Percentiles rank a stretch among this genome's conserved stretches.
Conservation (phyloP, 2,797 vertebrate genomes). For the Danio choprae region DNA sequence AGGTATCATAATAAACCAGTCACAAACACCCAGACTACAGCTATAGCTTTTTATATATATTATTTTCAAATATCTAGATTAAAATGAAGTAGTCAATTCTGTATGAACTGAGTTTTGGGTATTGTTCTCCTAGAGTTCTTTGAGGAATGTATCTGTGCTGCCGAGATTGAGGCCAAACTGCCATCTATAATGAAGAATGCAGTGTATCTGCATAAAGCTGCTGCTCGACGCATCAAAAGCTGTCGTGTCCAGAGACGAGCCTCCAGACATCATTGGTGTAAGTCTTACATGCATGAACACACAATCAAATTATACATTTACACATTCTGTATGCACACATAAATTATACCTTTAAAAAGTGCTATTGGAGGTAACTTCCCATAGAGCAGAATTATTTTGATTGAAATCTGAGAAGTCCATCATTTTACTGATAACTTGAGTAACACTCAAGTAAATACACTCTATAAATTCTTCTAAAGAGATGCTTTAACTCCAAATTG, state of each 20-base stretch:
- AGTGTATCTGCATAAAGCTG: slow-evolving; percentile 93
- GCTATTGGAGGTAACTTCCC: not conserved
- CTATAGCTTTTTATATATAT: not conserved
- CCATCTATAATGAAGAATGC: slow-evolving; percentile 98
- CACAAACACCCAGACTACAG: not conserved
- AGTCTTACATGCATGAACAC: slow-evolving; percentile 55
- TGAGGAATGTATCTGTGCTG: slow-evolving; percentile 94
- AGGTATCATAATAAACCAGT: slow-evolving; percentile 12
- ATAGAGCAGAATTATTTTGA: not conserved
- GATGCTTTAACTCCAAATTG: too few species aligned
- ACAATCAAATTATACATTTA: not conserved
- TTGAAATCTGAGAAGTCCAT: not conserved
- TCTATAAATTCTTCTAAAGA: too few species aligned
- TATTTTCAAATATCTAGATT: not conserved
- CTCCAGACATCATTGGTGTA: slow-evolving; percentile 83
- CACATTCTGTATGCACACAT: too few species aligned
- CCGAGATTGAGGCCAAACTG: slow-evolving; percentile 95
- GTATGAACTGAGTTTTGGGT: not conserved
- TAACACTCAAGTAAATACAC: too few species aligned
- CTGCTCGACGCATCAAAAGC: slow-evolving; percentile 95
- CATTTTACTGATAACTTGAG: too few species aligned
- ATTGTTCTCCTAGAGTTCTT: slow-evolving; percentile 84
- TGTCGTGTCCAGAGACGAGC: slow-evolving; percentile 90
- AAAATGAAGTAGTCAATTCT: not conserved
- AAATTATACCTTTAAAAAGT: not conserved